Base-by-base conservation (phyloP, 2,797 vertebrate species). In the Poeciliopsis gracilis region DNA sequence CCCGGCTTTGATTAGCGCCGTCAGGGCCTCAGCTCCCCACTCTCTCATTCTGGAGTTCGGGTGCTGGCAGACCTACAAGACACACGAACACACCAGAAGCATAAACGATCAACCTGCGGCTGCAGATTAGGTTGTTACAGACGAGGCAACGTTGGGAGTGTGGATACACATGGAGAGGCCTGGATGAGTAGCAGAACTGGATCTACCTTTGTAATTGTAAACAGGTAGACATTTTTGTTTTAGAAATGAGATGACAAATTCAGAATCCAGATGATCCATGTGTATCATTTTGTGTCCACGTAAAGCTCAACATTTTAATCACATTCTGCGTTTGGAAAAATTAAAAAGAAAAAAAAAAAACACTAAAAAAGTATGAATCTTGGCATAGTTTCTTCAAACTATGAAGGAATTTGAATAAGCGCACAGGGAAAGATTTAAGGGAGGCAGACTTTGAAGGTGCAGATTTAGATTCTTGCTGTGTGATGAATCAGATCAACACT, bases 21-120 rank as follows among this genome's bases (percentile, higher is more conserved):
- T 98, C 93, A 99, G 90, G 18, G 98, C 97, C 93, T 99, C 98
- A 0, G 98, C 98, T 72, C 98, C 98, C 98, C 98, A 99, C 93
- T 99, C 98, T 91, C 98, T 97, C 98, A 99, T 99, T 86, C 98
- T 96, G 85, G 97, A 96, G 86, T 99, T 99, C 23, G 98, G 97
- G 93, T 99, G 98, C 94, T 99, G 98, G 90, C 98, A 99, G 55
- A 99, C 98, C 98, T 99, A 91, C 88, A 86, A 86, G 84, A 84
- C 63, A 85, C 73, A 89, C 55, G 66, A 81, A 90, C 59, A 33
- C 5, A 33, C 5, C n/a, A 33, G 5, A 78, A 83, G 88, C 47
- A 90, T 75, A 78, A 71, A 36, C 25, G 28, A 38, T 49, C 4
- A 47, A 84, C 75, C 4, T 51, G 72, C 5, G 3, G 38, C 18